phyloP scores from a whole-genome alignment of 2,888 invertebrate species.

The Drosophila tripunctata region DNA sequence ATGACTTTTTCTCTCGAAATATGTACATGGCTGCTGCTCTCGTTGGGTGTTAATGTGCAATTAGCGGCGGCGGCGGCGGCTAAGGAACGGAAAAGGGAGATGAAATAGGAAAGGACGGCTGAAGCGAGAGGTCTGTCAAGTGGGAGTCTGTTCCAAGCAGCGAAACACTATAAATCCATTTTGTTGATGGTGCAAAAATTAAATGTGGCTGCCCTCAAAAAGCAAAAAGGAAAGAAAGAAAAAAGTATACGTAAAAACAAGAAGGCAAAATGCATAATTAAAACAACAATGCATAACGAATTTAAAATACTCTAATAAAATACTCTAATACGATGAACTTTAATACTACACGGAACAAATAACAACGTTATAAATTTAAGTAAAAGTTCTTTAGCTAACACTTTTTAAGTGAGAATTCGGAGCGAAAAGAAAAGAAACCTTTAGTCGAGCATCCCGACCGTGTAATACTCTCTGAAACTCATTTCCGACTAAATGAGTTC shows the following conservation, averaged over 20 bases:
- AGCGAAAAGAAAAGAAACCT: too few species aligned
- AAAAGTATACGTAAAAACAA: not conserved
- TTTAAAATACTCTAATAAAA: not conserved
- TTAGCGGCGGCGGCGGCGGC: slow-evolving; percentile 39
- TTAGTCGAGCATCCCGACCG: too few species aligned
- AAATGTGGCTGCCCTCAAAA: slow-evolving; percentile 48
- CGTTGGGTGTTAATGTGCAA: slow-evolving; percentile 68
- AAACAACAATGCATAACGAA: not conserved
- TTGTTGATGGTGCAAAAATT: slow-evolving; percentile 40
- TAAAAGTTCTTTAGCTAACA: too few species aligned
- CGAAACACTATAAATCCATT: slow-evolving; percentile 32
- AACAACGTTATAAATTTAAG: too few species aligned
- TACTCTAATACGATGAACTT: not conserved
- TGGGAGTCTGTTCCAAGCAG: slow-evolving; percentile 11
- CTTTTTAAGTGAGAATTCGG: too few species aligned
- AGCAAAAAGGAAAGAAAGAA: slow-evolving; percentile 1
- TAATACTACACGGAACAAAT: too few species aligned
- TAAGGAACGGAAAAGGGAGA: not conserved
- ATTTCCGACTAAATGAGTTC: too few species aligned
- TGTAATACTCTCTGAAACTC: too few species aligned
- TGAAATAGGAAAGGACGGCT: not conserved
- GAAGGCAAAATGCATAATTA: not conserved
- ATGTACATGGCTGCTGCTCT: slow-evolving; percentile 16
- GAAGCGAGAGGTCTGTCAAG: not conserved
- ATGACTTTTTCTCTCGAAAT: slow-evolving; percentile 10